These are phyloP conservation scores for Aplodontia rufa DNA, from an alignment of 2,113 vertebrate genomes.

Conservation along the genomic window DNA sequence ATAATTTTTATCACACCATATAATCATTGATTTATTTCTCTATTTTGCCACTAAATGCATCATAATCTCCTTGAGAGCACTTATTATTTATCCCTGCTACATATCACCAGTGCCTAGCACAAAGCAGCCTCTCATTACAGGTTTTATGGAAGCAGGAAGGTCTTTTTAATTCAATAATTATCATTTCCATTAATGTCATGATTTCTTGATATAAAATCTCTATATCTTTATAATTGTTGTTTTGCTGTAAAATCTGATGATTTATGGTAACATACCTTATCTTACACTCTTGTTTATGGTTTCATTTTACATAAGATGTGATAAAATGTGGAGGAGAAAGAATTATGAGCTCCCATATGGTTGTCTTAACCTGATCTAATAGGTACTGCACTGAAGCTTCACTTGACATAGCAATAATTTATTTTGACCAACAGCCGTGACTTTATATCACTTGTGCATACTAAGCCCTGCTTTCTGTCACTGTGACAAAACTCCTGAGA, in stretches of 20 bases:
- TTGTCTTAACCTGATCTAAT: neutral
- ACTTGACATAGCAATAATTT: conserved; percentile 10
- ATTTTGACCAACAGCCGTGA: neutral
- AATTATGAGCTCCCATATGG: neutral
- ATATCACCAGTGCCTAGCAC: neutral
- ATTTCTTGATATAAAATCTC: conserved; percentile 36
- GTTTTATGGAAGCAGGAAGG: conserved; percentile 2
- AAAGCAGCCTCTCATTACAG: neutral
- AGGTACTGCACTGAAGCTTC: neutral
- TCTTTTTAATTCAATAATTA: conserved; percentile 29
- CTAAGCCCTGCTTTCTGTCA: neutral
- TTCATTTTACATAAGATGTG: neutral
- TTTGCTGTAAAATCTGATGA: conserved; percentile 40
- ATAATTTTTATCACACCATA: neutral
- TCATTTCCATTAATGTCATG: conserved; percentile 24
- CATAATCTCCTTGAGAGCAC: neutral
- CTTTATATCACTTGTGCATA: neutral
- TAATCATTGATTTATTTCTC: conserved; percentile 1
- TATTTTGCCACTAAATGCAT: neutral
- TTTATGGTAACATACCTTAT: neutral
- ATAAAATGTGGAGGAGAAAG: conserved; percentile 41
- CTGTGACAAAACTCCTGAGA: too few relatives aligned
- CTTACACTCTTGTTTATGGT: conserved; percentile 44
- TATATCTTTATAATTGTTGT: conserved; percentile 47
- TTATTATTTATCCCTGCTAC: neutral